Conservation (phyloP, 2,888 invertebrate genomes). For the Pseudoips prasinana region DNA sequence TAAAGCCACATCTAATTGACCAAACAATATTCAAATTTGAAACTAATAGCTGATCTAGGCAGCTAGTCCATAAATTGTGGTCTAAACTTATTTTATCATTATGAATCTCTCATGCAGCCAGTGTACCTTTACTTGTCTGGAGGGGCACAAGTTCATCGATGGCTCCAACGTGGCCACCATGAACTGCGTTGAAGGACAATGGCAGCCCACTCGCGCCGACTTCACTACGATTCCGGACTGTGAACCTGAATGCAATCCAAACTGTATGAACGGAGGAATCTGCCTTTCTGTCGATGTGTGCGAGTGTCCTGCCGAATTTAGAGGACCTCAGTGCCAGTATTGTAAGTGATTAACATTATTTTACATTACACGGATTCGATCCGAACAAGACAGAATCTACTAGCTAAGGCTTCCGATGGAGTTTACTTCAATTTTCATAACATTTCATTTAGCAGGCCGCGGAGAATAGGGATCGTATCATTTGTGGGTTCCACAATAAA, state of each 20-base stretch:
- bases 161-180: constrained; percentile 86
- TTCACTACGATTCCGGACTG: constrained; percentile 86
- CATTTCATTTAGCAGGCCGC: no score
- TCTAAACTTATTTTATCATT: no score
- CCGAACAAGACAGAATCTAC: no score
- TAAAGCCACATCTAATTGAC: no score
- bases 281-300: constrained; percentile 90
- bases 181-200: constrained; percentile 86
- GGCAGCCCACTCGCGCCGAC: constrained; percentile 85
- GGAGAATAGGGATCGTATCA: no score
- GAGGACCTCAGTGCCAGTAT: constrained; percentile 89
- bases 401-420: no score
- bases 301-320: constrained; percentile 87
- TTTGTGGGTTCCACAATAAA: no score
- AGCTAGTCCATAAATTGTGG: no score
- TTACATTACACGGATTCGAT: no score
- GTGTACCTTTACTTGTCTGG: constrained; percentile 85
- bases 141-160: constrained; percentile 87
- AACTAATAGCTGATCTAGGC: no score
- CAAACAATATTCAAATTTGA: no score
- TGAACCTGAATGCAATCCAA: constrained; percentile 83
- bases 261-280: constrained; percentile 91
- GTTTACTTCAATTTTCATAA: no score
- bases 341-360: constrained; percentile 45
- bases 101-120: constrained; percentile 65